A percentile compares a stretch with the other conserved stretches of the same genome.
phyloP scores from a whole-genome alignment of 2,797 vertebrate genomes.

The Psittacula derbiana region DNA sequence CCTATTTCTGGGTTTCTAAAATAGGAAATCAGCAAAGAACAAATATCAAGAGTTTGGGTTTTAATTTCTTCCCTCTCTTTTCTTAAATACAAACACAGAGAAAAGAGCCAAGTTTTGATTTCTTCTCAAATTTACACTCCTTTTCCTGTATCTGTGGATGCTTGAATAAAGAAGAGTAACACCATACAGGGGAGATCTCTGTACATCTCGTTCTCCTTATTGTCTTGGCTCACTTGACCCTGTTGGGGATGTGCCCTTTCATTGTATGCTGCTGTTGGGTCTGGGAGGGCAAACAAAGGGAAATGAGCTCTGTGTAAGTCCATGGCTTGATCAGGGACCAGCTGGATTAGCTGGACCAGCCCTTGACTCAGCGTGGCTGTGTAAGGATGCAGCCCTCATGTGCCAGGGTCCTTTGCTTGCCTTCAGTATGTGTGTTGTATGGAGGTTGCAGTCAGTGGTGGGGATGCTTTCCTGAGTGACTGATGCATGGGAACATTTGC shows the following conservation, averaged over 20 bases:
- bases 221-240: conserved; percentile 45
- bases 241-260: conserved; percentile 22
- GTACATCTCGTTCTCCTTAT: background rate
- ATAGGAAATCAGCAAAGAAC: background rate
- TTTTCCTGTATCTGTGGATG: conserved; percentile 53
- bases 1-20: background rate
- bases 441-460: background rate
- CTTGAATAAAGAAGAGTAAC: background rate
- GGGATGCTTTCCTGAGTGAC: background rate
- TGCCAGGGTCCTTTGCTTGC: background rate
- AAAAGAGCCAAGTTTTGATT: conserved; percentile 75
- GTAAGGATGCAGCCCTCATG: background rate
- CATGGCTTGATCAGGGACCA: fast-evolving
- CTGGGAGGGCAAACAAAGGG: conserved; percentile 17
- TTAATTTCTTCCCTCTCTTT: background rate
- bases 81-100: background rate
- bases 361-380: background rate
- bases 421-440: fast-evolving
- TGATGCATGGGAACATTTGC: background rate
- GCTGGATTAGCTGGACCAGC: background rate
- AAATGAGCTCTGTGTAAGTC: background rate
- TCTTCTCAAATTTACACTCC: conserved; percentile 78
- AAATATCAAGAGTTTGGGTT: background rate
- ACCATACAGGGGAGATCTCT: background rate
- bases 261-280: conserved; percentile 1